Base-by-base conservation (phyloP, 2,797 vertebrate species). In the Coregonus sp. region DNA sequence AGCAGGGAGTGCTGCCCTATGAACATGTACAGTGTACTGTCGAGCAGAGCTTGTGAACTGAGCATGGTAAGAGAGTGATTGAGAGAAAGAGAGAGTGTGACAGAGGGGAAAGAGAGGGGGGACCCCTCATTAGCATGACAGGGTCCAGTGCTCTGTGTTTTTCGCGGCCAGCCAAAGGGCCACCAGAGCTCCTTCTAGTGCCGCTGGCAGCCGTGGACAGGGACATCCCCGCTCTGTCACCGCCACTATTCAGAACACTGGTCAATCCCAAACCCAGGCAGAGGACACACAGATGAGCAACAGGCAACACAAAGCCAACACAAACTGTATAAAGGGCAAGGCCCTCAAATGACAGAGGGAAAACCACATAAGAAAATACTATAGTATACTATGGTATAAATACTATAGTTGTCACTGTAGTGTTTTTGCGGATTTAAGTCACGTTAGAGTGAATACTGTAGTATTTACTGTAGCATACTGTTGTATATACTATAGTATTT, bases 141-240 rank as follows among this genome's bases (percentile, higher is more conserved):
- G 87, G 85, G 88, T 84, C 84, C 81, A 82, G 82, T 86, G 88
- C 86, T 89, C 87, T 84, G 89, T 85, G 87, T 91, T 88, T 86
- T 87, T 81, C 82, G 76, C 75, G 4, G 76, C 84, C 89, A 90
- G 89, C 87, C 84, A 86, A 84, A 84, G 83, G 86, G 86, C 86
- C 86, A 18, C 31, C 15, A 35, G 82, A 86, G 86, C 87, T 89
- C 88, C 76, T 86, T 77, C 29, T 81, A 82, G 86, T 76, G 16
- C 9, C 3, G 12, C 74, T 54, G 74, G 15, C 25, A 59, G 56
- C 74, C 16, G 63, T 35, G 25, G 40, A 75, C 63, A n/a, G 59
- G 35, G 14, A 51, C 61, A 25, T n/a, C 67, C 20, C 31, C 2
- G 11, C 67, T 70, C 85, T 83, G 82, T 77, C 84, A 83, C 87